These are phyloP conservation scores for Drosophila rhopaloa DNA, from an alignment of 1,140 invertebrate species.

Conservation along the genomic window DNA sequence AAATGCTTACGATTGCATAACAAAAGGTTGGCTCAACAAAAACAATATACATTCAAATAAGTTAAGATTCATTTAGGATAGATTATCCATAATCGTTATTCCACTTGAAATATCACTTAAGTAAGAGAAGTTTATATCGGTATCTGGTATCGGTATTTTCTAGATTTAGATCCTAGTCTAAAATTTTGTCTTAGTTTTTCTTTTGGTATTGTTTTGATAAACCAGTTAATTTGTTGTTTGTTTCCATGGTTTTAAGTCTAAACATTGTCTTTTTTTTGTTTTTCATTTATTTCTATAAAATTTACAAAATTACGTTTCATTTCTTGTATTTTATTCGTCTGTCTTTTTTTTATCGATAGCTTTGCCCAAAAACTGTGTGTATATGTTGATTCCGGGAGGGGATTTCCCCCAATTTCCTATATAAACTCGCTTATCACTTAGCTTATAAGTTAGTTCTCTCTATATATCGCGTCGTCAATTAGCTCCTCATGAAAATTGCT, in stretches of 20 bases:
- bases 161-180: conserved; percentile 72
- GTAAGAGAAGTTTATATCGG: conserved; percentile 68
- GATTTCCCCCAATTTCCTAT: conserved; percentile 31
- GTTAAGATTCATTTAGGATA: conserved; percentile 15
- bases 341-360: conserved; percentile 42
- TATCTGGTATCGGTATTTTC: conserved; percentile 56
- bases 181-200: conserved; percentile 64
- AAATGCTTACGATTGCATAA: conserved; percentile 44
- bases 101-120: conserved; percentile 78
- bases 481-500: conserved; percentile 7
- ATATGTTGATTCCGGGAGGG: conserved; percentile 28
- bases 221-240: conserved; percentile 38
- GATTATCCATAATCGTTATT: conserved; percentile 50
- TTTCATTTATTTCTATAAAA: conserved; percentile 81
- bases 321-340: conserved; percentile 45
- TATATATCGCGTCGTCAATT: conserved; percentile 48
- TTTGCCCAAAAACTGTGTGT: conserved; percentile 47
- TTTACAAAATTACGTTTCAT: conserved; percentile 82
- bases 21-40: conserved; percentile 53
- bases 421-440: conserved; percentile 72
- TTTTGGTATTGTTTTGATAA: conserved; percentile 53
- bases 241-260: conserved; percentile 54
- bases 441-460: conserved; percentile 55
- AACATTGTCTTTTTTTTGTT: conserved; percentile 63
- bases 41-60: conserved; percentile 60